Base-by-base conservation (phyloP, 2,113 vertebrate species). In the Podarcis muralis region DNA sequence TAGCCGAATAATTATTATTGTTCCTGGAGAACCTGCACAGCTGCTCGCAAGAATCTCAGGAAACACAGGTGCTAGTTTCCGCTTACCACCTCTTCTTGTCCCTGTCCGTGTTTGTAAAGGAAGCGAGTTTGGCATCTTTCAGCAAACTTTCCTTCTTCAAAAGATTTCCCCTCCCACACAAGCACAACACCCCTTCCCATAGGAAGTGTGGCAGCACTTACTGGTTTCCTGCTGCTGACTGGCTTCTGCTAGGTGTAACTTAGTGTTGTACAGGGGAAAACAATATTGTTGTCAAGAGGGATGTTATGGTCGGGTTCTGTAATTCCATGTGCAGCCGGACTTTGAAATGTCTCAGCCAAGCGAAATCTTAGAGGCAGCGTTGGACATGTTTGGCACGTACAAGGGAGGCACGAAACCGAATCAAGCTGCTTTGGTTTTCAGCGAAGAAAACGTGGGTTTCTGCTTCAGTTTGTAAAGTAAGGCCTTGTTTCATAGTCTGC, bases 71-170 rank as follows among this genome's bases (percentile, higher is more conserved):
- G 78, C 27, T 84, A 30, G 65, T 35, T 23, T 84, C 2, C 4
- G n/a, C 27, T 84, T 59, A 2, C 66, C 37, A 76, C 23, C 81
- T 68, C 43, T 69, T 53, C 59, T 88, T 27, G 16, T 91, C 43
- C 9, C 5, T 30, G 23, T 59, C n/a, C 0, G 0, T 25, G 66
- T 87, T 87, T 91, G 82, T 5, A n/a, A 87, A 89, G 90, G 93
- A 91, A 95, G 12, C 85, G 32, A 2, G 6, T 13, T 62, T 87
- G 90, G 30, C 89, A 93, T 81, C 81, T 93, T 92, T 92, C 80
- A 11, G 37, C 87, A 91, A 76, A 4, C 16, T 82, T 92, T 94
- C 91, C 86, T 62, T 27, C 90, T 96, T 88, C 0, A 3, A 84
- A 92, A 95, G 77, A 22, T 27, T 25, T 27, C 53, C 11, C 23